Percentiles rank a stretch among this genome's conserved stretches.
Conservation (phyloP, 2,797 vertebrate genomes). For the Apodemus agrarius region DNA sequence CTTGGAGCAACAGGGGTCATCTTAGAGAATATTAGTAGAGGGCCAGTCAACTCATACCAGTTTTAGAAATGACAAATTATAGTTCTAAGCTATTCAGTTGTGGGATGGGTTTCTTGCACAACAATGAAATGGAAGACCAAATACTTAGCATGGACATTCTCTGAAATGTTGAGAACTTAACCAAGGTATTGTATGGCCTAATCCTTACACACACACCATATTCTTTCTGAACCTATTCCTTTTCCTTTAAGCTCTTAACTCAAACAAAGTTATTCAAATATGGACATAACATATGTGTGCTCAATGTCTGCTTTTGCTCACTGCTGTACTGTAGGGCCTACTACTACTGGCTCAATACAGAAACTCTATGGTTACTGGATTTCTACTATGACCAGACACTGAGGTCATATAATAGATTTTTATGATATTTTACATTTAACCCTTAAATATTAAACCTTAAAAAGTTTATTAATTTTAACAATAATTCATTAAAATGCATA, state of each 20-base stretch:
- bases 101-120: background rate
- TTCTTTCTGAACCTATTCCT: constrained; percentile 13
- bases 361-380: background rate
- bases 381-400: constrained; percentile 27
- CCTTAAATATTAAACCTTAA: constrained; percentile 45
- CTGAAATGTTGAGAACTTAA: background rate
- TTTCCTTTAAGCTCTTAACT: constrained; percentile 36
- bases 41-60: background rate
- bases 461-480: constrained; percentile 37
- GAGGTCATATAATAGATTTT: background rate
- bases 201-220: background rate
- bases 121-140: background rate
- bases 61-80: background rate
- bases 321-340: background rate
- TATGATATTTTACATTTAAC: constrained; percentile 55
- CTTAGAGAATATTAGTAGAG: background rate
- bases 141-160: background rate
- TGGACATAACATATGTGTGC: background rate
- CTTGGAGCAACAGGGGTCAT: background rate
- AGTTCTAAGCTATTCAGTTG: constrained; percentile 3
- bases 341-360: background rate
- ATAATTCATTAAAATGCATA: constrained; percentile 22
- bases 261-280: constrained; percentile 45
- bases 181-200: background rate
- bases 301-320: constrained; percentile 30